Evolutionary conservation across 2,888 invertebrate genomes (phyloP), one percentile per base, ranked within the genome.

Genomic region (Platerodrilus igneus): DNA sequence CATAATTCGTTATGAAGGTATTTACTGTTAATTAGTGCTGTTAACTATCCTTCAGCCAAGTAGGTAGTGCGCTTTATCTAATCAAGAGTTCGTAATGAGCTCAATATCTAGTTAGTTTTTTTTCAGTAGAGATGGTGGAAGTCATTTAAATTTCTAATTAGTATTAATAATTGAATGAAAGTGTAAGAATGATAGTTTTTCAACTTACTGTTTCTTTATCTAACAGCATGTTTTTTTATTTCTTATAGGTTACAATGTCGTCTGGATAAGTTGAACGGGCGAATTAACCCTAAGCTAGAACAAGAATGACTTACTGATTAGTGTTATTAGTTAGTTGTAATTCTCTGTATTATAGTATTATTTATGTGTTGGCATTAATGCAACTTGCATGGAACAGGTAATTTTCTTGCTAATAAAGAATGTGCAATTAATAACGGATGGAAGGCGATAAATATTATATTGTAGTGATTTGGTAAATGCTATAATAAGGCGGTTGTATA

Each of bases 181-280:
- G n/a, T n/a, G n/a, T n/a, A n/a, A n/a, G n/a, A n/a, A n/a, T n/a
- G n/a, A n/a, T n/a, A n/a, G n/a, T n/a, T n/a, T n/a, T n/a, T n/a
- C n/a, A n/a, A n/a, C 14, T 16, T 27, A 6, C 2, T n/a, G 10
- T 26, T 13, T 26, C 7, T 7, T 27, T 27, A 15, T 15, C 13
- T 3, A n/a, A 7, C 4, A 8, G 37, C 29, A 34, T 23, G 29
- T 29, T 33, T n/a, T n/a, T n/a, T 45, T 33, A 20, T 47, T 27
- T 35, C 21, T 41, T 42, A 25, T 56, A 66, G 66, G 52, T 60
- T 60, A 36, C 60, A 60, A 53, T 65, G 66, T 51, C 62, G 62
- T 42, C 55, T 66, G 51, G 62, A 63, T 27, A 65, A 65, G 48
- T 47, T 66, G 21, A 63, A 54, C 37, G 66, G 66, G 39, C 57